Evolutionary conservation across 2,113 vertebrate species (phyloP), one percentile per base, ranked within the genome.

Genomic region (Euleptes europaea): DNA sequence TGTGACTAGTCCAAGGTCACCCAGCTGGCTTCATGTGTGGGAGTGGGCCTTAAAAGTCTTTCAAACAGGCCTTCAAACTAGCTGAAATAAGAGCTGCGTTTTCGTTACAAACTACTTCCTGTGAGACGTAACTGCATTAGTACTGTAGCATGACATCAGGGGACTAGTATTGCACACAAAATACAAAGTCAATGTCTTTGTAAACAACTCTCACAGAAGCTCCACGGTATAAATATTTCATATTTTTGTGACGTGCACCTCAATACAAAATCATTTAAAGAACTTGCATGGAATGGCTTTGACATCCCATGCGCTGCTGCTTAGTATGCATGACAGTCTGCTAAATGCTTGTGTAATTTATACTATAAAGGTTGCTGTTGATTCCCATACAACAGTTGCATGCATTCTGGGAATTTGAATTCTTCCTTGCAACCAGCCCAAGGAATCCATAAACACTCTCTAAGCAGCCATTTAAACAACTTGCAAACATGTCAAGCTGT

Each of bases 221-320:
- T 72, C 12, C 9, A 38, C 42, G n/a, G 26, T 26, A 65, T 23
- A 51, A 71, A 38, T 40, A 12, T 81, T 76, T 65, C 33, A 28
- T 60, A 70, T 77, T 84, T 23, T 84, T 77, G 77, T 49, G 79
- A 47, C 49, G 40, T n/a, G 51, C 49, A 67, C 17, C 42, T 84
- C 80, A 82, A 69, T 63, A 80, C 33, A 81, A 84, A 84, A 80
- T 71, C 72, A 77, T 88, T 76, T 80, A 69, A 84, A 76, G 51
- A 38, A 69, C 73, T 42, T 71, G n/a, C 28, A 51, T 71, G 80
- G 60, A 81, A 77, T 65, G 28, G 14, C 54, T 77, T 69, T 77
- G 38, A 71, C 17, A 44, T 57, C 65, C 54, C 9, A 5, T 28
- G 28, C 49, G 38, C 21, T 80, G 35, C 49, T 76, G 42, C 31